A percentile compares a stretch with the other conserved stretches of the same genome.
These are phyloP conservation scores for Drosophila kepulauana DNA, from an alignment of 1,140 invertebrate species.

Conservation along the genomic window DNA sequence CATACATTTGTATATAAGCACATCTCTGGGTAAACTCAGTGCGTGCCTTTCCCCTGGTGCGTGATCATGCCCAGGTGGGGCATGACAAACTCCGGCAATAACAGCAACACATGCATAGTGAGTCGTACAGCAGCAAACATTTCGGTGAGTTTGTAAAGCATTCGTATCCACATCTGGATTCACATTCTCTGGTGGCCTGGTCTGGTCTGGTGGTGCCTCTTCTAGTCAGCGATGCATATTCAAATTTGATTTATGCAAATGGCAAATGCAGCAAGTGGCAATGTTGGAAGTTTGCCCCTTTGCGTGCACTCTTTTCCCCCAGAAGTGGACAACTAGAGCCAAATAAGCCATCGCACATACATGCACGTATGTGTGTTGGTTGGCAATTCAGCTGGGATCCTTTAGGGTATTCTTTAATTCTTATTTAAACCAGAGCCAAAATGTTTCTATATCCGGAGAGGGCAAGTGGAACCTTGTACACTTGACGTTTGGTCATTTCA, in stretches of 20 bases:
- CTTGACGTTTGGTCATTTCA: constrained; percentile 78
- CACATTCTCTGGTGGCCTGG: constrained; percentile 12
- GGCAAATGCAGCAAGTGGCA: constrained; percentile 58
- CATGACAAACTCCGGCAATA: not conserved
- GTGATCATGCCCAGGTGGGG: constrained; percentile 30
- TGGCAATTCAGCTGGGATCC: constrained; percentile 22
- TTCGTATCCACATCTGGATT: constrained; percentile 13
- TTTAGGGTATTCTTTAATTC: constrained; percentile 66
- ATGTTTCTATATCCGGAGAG: constrained; percentile 6
- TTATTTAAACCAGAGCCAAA: constrained; percentile 55
- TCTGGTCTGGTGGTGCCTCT: constrained; percentile 36
- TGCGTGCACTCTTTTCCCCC: not conserved
- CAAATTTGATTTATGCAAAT: constrained; percentile 83
- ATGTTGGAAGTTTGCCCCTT: constrained; percentile 52
- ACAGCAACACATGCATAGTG: not conserved
- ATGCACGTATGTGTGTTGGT: not conserved
- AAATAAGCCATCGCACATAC: constrained; percentile 64
- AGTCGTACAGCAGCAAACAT: not conserved
- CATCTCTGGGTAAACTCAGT: constrained; percentile 63
- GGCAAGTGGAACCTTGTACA: constrained; percentile 40
- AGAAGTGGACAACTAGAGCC: constrained; percentile 56
- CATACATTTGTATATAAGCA: constrained; percentile 22
- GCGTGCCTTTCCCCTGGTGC: constrained; percentile 61
- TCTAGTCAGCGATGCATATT: constrained; percentile 75
- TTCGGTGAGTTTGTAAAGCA: constrained; percentile 28